Evolutionary conservation across 2,113 vertebrate genomes (phyloP), one percentile per base, ranked within the genome.

Genomic region (Promerops cafer): DNA sequence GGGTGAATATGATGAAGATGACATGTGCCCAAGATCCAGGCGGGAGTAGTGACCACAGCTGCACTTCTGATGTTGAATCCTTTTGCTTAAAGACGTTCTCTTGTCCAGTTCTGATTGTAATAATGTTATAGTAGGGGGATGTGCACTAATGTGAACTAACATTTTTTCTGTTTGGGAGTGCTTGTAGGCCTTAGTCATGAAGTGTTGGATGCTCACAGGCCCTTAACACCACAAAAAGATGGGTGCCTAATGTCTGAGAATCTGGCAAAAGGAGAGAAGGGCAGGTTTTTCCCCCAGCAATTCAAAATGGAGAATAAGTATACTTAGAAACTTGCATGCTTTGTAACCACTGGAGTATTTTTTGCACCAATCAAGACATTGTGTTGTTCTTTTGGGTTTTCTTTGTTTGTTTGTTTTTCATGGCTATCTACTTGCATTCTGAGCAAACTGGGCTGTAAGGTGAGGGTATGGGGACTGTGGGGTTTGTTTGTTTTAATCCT

Each of bases 1-100:
- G 14, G 96, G 95, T 8, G 97, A 98, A 53, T 88, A 94, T 1
- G 97, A 98, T 2, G 95, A 98, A 44, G 87, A 90, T 3, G 69
- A 69, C 27, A 30, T 39, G 5, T 52, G 70, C 70, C 33, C 74
- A 21, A 71, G 81, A 31, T 53, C 59, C 74, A 60, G 93, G 15
- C 52, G 3, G 26, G 89, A 87, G 18, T 11, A 96, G 65, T 7
- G 57, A 66, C 35, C 57, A 8, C 57, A 74, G 54, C 85, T 79
- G 44, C 9, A 0, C 84, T 81, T 81, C 78, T 71, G 57, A 26
- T 56, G 20, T 6, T 0, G 4, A 65, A 82, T 93, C 39, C 81
- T 71, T 83, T 75, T 56, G 57, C 50, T 88, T 60, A 54, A 74
- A 90, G 74, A 42, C 7, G 3, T 49, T 87, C 8, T 84, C 60